These are phyloP conservation scores for Nephrotoma flavescens DNA, from an alignment of 2,888 invertebrate genomes.

Conservation along the genomic window DNA sequence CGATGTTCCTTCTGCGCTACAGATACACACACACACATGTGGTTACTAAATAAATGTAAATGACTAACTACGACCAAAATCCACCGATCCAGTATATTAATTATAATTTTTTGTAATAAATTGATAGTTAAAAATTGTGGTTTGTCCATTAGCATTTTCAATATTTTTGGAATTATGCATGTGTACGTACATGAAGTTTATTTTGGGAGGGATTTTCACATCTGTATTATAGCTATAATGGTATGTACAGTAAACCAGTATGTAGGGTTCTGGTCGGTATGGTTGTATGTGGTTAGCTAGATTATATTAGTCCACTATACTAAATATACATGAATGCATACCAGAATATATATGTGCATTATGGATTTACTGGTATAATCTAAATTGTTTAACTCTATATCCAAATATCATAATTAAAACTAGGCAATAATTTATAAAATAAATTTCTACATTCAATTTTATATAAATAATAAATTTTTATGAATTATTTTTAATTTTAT, in stretches of 20 bases:
- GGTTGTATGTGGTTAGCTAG: not conserved
- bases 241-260: not conserved
- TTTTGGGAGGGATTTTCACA: not conserved
- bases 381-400: not conserved
- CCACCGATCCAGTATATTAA: not conserved
- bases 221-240: not conserved
- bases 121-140: not conserved
- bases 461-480: not conserved
- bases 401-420: not conserved
- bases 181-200: not conserved
- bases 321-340: not conserved
- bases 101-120: not conserved
- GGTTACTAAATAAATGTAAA: not conserved
- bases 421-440: not conserved
- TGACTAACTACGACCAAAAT: not conserved
- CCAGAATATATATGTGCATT: not conserved
- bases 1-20: not conserved
- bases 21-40: not conserved
- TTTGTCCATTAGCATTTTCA: not conserved
- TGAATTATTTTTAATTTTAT: not conserved
- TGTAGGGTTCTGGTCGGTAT: not conserved
- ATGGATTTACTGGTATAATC: not conserved
- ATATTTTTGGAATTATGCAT: not conserved
- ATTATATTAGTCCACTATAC: not conserved
- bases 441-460: not conserved